Conservation (phyloP, 2,113 vertebrate genomes). For the Chionomys nivalis region DNA sequence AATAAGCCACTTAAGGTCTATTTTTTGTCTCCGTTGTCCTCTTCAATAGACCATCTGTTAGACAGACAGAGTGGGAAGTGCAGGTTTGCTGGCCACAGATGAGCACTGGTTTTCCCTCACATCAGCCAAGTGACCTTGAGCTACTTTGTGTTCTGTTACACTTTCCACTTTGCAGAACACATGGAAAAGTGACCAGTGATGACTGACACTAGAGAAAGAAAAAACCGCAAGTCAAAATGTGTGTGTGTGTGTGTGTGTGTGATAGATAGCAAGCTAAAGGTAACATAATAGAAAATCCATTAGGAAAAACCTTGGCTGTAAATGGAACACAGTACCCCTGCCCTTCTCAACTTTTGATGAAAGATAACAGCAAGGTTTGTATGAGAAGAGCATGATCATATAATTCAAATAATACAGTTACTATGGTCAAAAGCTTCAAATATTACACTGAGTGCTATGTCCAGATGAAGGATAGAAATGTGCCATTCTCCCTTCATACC, state of each 20-base stretch:
- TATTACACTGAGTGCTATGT: background rate
- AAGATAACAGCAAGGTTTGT: background rate
- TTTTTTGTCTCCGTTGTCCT: conserved; percentile 63
- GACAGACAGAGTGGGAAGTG: background rate
- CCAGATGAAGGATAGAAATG: background rate
- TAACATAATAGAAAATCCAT: background rate
- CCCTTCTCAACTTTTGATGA: background rate
- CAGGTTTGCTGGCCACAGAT: background rate
- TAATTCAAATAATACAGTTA: background rate
- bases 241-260: background rate
- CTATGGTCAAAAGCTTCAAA: background rate
- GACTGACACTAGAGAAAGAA: background rate
- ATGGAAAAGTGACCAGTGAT: background rate
- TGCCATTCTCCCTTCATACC: background rate
- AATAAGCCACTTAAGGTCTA: conserved; percentile 59
- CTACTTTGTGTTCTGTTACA: background rate
- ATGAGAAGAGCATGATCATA: background rate
- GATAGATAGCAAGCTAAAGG: background rate
- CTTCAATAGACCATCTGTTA: conserved; percentile 62
- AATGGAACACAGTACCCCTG: background rate
- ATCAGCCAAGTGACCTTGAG: conserved; percentile 49
- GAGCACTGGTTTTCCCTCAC: background rate
- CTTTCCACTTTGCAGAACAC: conserved; percentile 40
- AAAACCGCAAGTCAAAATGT: background rate
- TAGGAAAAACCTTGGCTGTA: background rate